Percentiles rank a stretch among this genome's conserved stretches.
Conservation (phyloP, 30 jellyfish, hydroid and myxozoan species). For the Catostylus mosaicus region DNA sequence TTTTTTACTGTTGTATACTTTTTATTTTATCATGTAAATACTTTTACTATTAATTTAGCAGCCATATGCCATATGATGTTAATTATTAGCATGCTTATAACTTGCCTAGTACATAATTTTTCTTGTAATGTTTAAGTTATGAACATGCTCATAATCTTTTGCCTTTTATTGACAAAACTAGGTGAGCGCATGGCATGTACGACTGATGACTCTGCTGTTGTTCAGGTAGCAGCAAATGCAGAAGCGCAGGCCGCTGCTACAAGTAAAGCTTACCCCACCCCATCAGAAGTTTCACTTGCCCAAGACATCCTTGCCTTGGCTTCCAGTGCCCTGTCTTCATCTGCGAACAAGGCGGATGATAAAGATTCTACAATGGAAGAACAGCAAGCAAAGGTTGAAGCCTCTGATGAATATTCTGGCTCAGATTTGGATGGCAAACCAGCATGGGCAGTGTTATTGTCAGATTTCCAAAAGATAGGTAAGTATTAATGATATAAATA, state of each 20-base stretch:
- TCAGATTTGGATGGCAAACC: slow-evolving; percentile 56
- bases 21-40: no score
- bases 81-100: no score
- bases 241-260: slow-evolving; percentile 73
- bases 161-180: no score
- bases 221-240: slow-evolving; percentile 49
- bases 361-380: slow-evolving; percentile 2
- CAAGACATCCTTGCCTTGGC: slow-evolving; percentile 85
- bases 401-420: slow-evolving; percentile 5
- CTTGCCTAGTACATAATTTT: no score
- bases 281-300: slow-evolving; percentile 83
- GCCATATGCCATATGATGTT: no score
- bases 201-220: slow-evolving; percentile 53
- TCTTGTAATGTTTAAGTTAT: no score
- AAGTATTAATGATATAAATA: no score
- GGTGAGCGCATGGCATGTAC: slow-evolving; percentile 41
- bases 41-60: no score
- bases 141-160: neutral
- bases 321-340: slow-evolving; percentile 79
- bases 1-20: no score
- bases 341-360: slow-evolving; percentile 35
- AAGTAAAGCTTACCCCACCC: slow-evolving; percentile 58
- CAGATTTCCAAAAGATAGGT: slow-evolving; percentile 74
- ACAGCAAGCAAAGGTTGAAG: slow-evolving; percentile 33
- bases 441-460: slow-evolving; percentile 71